Evolutionary conservation across 1,140 invertebrate species (phyloP), one percentile per base, ranked within the genome.

Genomic region (Drosophila navojoa): DNA sequence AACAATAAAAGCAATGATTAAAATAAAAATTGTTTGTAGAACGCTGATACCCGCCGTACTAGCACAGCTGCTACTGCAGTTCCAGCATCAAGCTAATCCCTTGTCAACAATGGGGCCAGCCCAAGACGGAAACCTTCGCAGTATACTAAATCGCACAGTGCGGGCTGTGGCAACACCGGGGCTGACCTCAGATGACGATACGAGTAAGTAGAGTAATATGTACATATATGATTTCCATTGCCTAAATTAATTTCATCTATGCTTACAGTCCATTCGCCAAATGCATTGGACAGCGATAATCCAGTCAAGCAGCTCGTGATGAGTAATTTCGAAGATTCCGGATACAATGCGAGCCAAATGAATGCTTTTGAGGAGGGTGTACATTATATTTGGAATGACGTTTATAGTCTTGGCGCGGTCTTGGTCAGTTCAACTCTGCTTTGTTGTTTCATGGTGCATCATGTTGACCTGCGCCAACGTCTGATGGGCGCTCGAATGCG

Each of bases 21-120:
- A 45, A 5, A n/a, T 13, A 10, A 22, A 16, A 45, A 1, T 5
- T 13, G 15, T 45, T 67, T 44, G 5, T 49, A 93, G 93, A 84
- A 89, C 93, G n/a, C 79, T 92, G 25, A 93, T 93, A 77, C 93
- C 93, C 4, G 78, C 93, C n/a, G 79, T 93, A 5, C 70, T 94
- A 32, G 92, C 93, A 6, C 92, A 92, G 62, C 67, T 93, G 11
- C 57, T 93, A 58, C 52, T 92, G 32, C 90, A 92, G 66, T 92
- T 92, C 35, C 91, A 92, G 62, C 59, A 55, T 38, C n/a, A 4
- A 19, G 7, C 35, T 11, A 9, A 29, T n/a, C 4, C 16, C 19
- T 22, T 27, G 16, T 32, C 49, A 11, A 38, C n/a, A 19, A 7
- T 55, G 16, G 10, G 5, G 3, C 10, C 22, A 16, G n/a, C 3